Evolutionary conservation across 1,140 invertebrate genomes (phyloP).

Genomic region (Drosophila parabipectinata): DNA sequence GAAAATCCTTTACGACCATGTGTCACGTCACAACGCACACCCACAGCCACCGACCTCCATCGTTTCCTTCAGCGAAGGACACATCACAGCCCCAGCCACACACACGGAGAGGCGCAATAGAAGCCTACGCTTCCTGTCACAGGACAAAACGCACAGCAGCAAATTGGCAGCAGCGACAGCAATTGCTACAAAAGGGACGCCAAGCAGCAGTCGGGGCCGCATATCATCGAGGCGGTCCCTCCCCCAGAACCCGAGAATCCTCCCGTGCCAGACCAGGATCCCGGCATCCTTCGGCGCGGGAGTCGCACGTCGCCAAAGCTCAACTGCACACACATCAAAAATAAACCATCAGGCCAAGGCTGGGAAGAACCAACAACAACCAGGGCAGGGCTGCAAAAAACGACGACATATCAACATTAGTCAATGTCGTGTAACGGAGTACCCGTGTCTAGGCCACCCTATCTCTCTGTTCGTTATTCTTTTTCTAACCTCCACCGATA

Average conservation of each 20-base stretch:
- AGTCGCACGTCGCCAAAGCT: conserved; percentile 59
- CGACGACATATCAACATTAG: conserved; percentile 79
- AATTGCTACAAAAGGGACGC: conserved; percentile 66
- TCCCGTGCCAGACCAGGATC: neutral
- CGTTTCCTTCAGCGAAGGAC: conserved; percentile 12
- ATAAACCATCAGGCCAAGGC: conserved; percentile 62
- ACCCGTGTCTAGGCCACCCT: conserved; percentile 65
- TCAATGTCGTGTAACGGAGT: conserved; percentile 75
- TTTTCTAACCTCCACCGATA: neutral
- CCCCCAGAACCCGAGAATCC: neutral
- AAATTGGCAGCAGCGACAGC: conserved; percentile 55
- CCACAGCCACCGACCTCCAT: conserved; percentile 3
- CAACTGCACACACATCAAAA: conserved; percentile 71
- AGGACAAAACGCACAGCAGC: conserved; percentile 56
- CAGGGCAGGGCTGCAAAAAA: conserved; percentile 31
- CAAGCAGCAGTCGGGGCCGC: neutral
- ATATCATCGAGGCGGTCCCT: neutral
- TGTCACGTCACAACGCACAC: conserved; percentile 53
- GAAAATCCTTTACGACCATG: conserved; percentile 78
- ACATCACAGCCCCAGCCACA: conserved; percentile 3
- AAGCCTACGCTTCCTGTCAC: conserved; percentile 66
- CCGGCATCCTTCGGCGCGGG: conserved; percentile 34
- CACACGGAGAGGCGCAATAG: conserved; percentile 41
- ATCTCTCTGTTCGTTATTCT: neutral
- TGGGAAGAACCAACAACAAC: conserved; percentile 43